Percentiles rank a stretch among this genome's conserved stretches.
These are phyloP conservation scores for Apus apus DNA, from an alignment of 2,113 vertebrate species.

Conservation along the genomic window DNA sequence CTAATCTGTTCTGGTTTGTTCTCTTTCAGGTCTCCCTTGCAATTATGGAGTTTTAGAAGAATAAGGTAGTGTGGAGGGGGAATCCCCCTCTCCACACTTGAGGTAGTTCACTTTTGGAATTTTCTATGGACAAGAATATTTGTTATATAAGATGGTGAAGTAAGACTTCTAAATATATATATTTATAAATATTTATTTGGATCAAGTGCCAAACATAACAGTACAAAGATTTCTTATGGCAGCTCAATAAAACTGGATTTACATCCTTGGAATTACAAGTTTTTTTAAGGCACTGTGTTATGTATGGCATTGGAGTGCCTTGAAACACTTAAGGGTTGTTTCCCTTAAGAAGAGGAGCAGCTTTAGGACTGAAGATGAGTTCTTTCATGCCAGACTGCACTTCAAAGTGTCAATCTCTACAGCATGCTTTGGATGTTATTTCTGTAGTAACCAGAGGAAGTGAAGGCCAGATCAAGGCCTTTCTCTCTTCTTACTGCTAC, in stretches of 20 bases:
- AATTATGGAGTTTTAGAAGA: conserved; percentile 97
- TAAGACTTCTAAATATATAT: conserved; percentile 62
- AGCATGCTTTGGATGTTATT: conserved; percentile 89
- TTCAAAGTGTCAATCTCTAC: conserved; percentile 88
- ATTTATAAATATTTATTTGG: conserved; percentile 84
- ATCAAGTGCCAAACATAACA: conserved; percentile 75
- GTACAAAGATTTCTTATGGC: conserved; percentile 75
- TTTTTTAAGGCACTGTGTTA: conserved; percentile 75
- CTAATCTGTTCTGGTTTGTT: conserved; percentile 44
- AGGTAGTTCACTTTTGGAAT: conserved; percentile 76
- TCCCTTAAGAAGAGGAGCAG: conserved; percentile 48
- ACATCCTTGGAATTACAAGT: conserved; percentile 70
- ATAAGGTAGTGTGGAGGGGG: conserved; percentile 82
- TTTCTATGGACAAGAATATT: conserved; percentile 74
- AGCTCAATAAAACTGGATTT: conserved; percentile 77
- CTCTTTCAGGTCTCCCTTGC: conserved; percentile 83
- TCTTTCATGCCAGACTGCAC: conserved; percentile 86
- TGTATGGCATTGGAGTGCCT: conserved; percentile 54
- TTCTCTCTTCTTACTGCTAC: conserved; percentile 88
- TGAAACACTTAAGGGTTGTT: conserved; percentile 27
- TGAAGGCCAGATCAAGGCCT: conserved; percentile 87
- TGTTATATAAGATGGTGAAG: conserved; percentile 78
- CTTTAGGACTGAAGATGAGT: conserved; percentile 83
- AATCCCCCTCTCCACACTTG: conserved; percentile 84
- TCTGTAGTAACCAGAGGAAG: conserved; percentile 89